Base-by-base conservation (phyloP, 2,113 vertebrate genomes). In the Nothocercus julius region DNA sequence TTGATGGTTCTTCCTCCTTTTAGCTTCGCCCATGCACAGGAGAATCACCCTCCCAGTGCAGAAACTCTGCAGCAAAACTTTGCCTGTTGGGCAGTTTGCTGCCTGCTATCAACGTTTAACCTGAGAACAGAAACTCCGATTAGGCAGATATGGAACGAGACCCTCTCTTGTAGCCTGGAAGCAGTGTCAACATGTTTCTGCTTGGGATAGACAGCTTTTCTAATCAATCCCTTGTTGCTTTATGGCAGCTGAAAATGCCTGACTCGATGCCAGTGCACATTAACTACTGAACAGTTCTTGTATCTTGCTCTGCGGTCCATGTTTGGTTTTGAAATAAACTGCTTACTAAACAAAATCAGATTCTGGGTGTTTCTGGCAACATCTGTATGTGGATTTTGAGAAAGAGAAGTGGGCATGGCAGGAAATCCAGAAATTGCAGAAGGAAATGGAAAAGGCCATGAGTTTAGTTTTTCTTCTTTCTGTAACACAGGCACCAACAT, bases 181-280 rank as follows among this genome's bases (percentile, higher is more conserved):
- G 7, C 59, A 58, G 44, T 13, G 44, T 87, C 86, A 97, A 89
- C 78, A 2, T 85, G 79, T 51, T 85, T 85, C 92, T 85, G 53
- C 38, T 90, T 49, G 44, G 32, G 90, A 87, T 58, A 0, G 78
- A 85, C 87, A 79, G 81, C 77, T 89, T 90, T 95, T 93, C 62
- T 93, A 92, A 88, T 94, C 66, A 92, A 88, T 94, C 66, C 9
- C 2, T 90, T 93, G 93, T 93, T 84, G 66, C 54, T 92, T 96
- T 94, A 96, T 62, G 81, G 86, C 69, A 89, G 69, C 51, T 92
- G 69, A 86, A 90, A 86, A 78, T 78, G 36, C 56, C 61, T 92
- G 61, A 86, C 66, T 84, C 66, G 47, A 63, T 38, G 45, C 64
- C 80, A 92, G 28, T 9, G 61, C 19, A 15, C 11, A 61, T 6